These are phyloP conservation scores for Nebria salina DNA, from an alignment of 2,888 invertebrate species.

Conservation along the genomic window DNA sequence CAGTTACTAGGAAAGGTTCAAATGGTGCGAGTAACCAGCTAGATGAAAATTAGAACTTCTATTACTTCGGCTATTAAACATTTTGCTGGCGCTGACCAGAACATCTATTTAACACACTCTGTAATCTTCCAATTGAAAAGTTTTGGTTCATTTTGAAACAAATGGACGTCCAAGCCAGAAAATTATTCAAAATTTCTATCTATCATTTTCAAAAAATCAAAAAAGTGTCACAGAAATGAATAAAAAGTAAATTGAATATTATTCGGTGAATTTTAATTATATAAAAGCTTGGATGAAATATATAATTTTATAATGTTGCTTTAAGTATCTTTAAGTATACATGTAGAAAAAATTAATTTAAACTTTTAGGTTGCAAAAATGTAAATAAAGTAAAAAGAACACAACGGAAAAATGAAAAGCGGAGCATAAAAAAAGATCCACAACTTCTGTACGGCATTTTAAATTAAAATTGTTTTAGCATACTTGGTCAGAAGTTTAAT, in stretches of 20 bases:
- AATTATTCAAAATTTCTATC: neutral
- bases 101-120: conserved; percentile 18
- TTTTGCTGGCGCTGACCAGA: conserved; percentile 35
- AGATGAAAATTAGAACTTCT: conserved; percentile 44
- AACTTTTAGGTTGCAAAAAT: conserved; percentile 21
- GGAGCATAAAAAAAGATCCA: conserved; percentile 31
- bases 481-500: conserved; percentile 43
- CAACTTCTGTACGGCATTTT: conserved; percentile 35
- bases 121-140: conserved; percentile 32
- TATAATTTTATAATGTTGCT: neutral
- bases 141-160: neutral
- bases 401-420: conserved; percentile 16
- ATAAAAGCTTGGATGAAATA: neutral
- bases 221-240: neutral
- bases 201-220: neutral
- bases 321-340: conserved; percentile 5
- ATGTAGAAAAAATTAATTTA: conserved; percentile 28
- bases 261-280: neutral
- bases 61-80: conserved; percentile 44
- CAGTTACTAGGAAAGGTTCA: conserved; percentile 40
- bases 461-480: conserved; percentile 46
- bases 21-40: conserved; percentile 41
- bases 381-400: conserved; percentile 29
- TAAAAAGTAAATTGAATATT: no score
- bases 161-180: neutral